Conservation (phyloP, 2,888 invertebrate genomes). For the Autographa pulchrina region DNA sequence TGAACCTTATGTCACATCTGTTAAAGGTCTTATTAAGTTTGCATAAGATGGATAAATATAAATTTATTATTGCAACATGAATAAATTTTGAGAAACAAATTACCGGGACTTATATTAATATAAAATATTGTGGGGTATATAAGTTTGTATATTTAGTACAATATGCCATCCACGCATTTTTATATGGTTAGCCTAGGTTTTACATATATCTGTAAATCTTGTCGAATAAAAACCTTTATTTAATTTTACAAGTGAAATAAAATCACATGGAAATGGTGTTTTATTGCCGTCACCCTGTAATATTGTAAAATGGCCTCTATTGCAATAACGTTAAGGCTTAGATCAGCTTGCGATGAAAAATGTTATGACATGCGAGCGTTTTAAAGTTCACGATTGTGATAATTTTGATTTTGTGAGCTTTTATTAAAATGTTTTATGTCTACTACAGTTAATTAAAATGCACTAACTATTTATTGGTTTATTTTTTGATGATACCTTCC, state of each 20-base stretch:
- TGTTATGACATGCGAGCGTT: background rate
- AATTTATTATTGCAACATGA: background rate
- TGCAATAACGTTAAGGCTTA: background rate
- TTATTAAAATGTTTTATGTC: constrained; percentile 6
- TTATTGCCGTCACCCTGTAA: background rate
- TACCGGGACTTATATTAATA: no score
- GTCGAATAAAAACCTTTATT: background rate
- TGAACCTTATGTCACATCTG: background rate
- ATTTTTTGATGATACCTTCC: background rate
- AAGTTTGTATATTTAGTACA: background rate
- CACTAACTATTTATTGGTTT: background rate
- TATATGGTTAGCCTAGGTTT: background rate
- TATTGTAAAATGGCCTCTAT: constrained; percentile 2
- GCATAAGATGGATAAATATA: background rate
- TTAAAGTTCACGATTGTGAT: constrained; percentile 3
- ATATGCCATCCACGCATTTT: background rate
- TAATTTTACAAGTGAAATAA: no score
- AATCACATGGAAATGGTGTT: no score
- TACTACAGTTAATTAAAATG: constrained; percentile 9
- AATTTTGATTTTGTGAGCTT: constrained; percentile 8
- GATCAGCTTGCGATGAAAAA: background rate
- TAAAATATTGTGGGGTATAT: no score
- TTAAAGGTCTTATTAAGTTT: background rate
- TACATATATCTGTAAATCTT: background rate
- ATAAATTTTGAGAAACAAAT: no score